Evolutionary conservation across 2,888 invertebrate genomes (phyloP).

Genomic region (Muscina levida): DNA sequence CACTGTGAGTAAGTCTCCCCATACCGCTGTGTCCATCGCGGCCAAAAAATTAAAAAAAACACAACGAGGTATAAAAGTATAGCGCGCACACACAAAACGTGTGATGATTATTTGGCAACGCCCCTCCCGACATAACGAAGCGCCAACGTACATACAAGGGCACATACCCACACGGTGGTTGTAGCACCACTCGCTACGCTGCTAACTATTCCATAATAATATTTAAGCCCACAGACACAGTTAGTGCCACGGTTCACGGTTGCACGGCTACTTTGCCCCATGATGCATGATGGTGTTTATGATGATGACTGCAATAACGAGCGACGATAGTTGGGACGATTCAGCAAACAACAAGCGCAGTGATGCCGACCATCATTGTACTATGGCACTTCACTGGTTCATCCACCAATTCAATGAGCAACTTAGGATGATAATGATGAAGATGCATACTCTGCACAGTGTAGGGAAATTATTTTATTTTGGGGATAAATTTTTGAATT

Average conservation of each 20-base stretch:
- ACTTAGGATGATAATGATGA: not conserved
- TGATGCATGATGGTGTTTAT: slow-evolving; percentile 62
- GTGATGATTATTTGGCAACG: slow-evolving; percentile 78
- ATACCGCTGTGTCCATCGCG: not conserved
- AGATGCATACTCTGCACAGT: slow-evolving; percentile 1
- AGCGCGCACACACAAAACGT: slow-evolving; percentile 75
- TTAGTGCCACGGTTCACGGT: slow-evolving; percentile 19
- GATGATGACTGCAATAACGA: slow-evolving; percentile 51
- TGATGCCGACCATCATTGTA: slow-evolving; percentile 24
- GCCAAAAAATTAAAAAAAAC: slow-evolving; percentile 68
- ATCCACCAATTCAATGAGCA: slow-evolving; percentile 21
- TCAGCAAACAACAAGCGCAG: slow-evolving; percentile 15
- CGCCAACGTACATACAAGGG: slow-evolving; percentile 62
- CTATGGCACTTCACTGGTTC: not conserved
- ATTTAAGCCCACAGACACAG: slow-evolving; percentile 30
- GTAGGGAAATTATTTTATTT: not conserved
- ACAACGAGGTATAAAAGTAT: no score
- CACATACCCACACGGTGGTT: no score
- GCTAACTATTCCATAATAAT: slow-evolving; percentile 36
- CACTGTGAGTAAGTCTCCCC: slow-evolving; percentile 53
- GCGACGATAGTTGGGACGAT: not conserved
- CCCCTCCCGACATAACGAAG: slow-evolving; percentile 71
- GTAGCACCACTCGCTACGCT: slow-evolving; percentile 1
- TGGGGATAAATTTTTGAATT: no score
- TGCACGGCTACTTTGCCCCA: slow-evolving; percentile 8